Evolutionary conservation across 2,797 vertebrate species (phyloP), one percentile per base, ranked within the genome.

Genomic region (Peromyscus nudipes): DNA sequence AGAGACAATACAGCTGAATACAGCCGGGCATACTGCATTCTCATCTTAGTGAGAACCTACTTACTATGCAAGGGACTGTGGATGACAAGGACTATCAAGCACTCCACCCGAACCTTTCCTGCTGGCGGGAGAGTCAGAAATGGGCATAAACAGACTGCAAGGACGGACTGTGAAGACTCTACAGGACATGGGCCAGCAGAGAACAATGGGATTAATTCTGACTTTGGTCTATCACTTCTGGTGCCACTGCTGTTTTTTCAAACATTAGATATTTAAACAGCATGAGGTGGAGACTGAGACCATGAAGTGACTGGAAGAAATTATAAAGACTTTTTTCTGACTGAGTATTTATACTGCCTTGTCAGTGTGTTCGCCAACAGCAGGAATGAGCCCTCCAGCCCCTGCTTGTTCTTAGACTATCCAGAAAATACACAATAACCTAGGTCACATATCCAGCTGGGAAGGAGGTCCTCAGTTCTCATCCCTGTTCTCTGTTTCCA

Each of bases 131-230:
- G 86, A 91, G n/a, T 69, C 52, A 81, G 52, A 85, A 89, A 94
- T 0, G 17, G 86, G 23, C 65, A 91, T 86, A 90, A 57, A 84
- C 0, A 60, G 37, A 86, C 57, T 52, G 64, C 14, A 83, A 37
- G 14, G 43, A 34, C 73, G 49, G 88, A 76, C 43, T 87, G 73
- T 57, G 69, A 92, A 76, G 65, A 88, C 23, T 83, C 91, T 67
- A 49, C 3, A n/a, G n/a, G 90, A 52, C 34, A 29, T 3, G 82
- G 87, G 21, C 14, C 64, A n/a, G 34, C 89, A 85, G 49, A 94
- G 34, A 92, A 92, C 43, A 65, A 86, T 91, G 31, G 85, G 29
- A 85, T 92, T 67, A 92, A 89, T 91, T 93, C 62, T 91, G 23
- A 86, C 37, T 91, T 19, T 23, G 21, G 10, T n/a, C 40, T 89